phyloP scores from a whole-genome alignment of 1,140 invertebrate genomes.

The Apis dorsata region DNA sequence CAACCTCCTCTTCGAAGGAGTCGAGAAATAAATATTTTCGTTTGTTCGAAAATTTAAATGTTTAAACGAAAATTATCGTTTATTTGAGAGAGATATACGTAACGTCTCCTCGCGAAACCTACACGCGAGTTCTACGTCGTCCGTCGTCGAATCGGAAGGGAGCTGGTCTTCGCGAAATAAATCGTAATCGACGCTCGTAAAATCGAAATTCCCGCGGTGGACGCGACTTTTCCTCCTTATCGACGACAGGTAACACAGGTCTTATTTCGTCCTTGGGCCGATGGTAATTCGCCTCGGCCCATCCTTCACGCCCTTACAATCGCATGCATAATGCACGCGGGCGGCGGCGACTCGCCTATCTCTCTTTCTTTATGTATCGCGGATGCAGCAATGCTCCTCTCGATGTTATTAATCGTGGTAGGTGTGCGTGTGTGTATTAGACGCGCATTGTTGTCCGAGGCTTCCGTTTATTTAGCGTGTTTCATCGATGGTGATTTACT shows the following conservation, averaged over 20 bases:
- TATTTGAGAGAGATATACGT: too few species aligned
- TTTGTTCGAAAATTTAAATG: not conserved
- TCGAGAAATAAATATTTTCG: not conserved
- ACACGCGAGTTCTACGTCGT: not conserved
- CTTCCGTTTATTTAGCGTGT: conserved; percentile 39
- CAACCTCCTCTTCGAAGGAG: not conserved
- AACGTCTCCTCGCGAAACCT: not conserved
- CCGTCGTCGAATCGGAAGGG: too few species aligned
- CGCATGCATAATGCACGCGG: conserved; percentile 51
- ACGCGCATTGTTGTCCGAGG: conserved; percentile 21
- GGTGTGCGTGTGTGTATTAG: conserved; percentile 8
- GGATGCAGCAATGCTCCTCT: not conserved
- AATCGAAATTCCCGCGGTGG: conserved; percentile 28
- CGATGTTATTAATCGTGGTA: conserved; percentile 11
- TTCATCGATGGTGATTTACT: conserved; percentile 18
- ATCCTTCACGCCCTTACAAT: not conserved
- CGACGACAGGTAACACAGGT: conserved; percentile 32
- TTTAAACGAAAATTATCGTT: too few species aligned
- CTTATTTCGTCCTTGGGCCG: conserved; percentile 22
- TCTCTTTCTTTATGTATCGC: not conserved
- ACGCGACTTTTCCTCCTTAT: not conserved
- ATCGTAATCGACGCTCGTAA: conserved; percentile 31
- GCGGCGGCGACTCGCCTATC: not conserved
- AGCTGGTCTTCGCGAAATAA: not conserved
- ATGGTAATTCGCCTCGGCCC: conserved; percentile 37